Percentiles rank a stretch among this genome's conserved stretches.
These are phyloP conservation scores for Dipodomys stephensi DNA, from an alignment of 2,113 vertebrate genomes.

Conservation along the genomic window DNA sequence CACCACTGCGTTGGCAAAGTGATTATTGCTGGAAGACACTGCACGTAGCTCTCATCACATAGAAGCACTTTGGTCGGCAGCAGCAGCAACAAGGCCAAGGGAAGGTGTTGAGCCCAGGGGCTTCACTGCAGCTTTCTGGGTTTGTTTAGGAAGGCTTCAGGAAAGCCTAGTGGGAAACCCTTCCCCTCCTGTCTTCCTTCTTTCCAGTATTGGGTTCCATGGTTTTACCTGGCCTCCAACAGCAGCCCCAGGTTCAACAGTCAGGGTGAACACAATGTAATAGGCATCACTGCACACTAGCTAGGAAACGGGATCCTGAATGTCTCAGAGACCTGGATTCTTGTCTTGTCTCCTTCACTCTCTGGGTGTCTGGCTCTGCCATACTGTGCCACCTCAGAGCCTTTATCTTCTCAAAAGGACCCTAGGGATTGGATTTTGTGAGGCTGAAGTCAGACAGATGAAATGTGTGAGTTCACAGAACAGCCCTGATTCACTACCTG, in stretches of 20 bases:
- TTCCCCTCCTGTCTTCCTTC: neutral
- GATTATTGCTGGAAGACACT: neutral
- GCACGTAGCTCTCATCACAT: fast-evolving
- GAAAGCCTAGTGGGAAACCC: neutral
- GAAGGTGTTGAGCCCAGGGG: neutral
- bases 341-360: neutral
- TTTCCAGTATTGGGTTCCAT: neutral
- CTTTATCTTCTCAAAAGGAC: neutral
- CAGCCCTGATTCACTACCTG: neutral
- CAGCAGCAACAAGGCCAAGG: neutral
- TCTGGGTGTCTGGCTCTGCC: neutral
- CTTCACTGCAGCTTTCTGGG: neutral
- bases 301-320: neutral
- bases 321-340: neutral
- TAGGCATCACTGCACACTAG: neutral
- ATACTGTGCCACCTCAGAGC: neutral
- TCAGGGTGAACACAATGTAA: neutral
- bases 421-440: neutral
- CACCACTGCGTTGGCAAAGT: fast-evolving
- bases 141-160: neutral
- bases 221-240: neutral
- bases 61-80: fast-evolving
- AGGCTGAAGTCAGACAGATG: neutral
- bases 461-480: neutral
- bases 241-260: neutral